A percentile compares a stretch with the other conserved stretches of the same genome.
Conservation (phyloP, 2,113 vertebrate species). For the Dascyllus trimaculatus region DNA sequence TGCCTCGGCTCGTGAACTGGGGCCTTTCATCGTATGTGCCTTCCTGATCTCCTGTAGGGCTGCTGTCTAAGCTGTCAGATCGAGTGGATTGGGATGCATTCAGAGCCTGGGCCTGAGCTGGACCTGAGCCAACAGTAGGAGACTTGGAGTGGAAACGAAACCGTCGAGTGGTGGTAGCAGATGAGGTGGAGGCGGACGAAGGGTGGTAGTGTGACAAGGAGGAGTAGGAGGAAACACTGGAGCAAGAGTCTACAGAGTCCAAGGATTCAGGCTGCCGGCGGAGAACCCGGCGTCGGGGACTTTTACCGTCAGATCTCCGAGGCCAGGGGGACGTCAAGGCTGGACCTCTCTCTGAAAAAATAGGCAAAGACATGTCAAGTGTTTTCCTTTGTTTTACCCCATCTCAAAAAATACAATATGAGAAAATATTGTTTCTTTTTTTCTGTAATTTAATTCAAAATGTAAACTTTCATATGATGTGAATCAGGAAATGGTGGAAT, state of each 20-base stretch:
- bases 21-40: slow-evolving; percentile 83
- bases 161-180: slow-evolving; percentile 82
- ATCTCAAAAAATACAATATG: too few species aligned
- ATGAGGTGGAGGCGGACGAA: slow-evolving; percentile 80
- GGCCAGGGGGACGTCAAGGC: slow-evolving; percentile 81
- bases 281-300: slow-evolving; percentile 82
- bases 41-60: slow-evolving; percentile 79
- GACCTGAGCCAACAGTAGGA: slow-evolving; percentile 61
- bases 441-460: too few species aligned
- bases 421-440: too few species aligned
- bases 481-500: too few species aligned
- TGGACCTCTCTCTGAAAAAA: slow-evolving; percentile 86
- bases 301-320: slow-evolving; percentile 81
- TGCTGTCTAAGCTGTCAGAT: slow-evolving; percentile 41
- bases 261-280: slow-evolving; percentile 85
- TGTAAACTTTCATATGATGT: too few species aligned
- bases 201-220: slow-evolving; percentile 84
- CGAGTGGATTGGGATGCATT: slow-evolving; percentile 57
- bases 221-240: slow-evolving; percentile 82
- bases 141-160: slow-evolving; percentile 93
- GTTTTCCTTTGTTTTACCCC: too few species aligned
- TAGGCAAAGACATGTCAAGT: background rate
- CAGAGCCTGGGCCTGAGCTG: slow-evolving; percentile 45
- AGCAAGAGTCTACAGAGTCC: slow-evolving; percentile 83
- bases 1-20: slow-evolving; percentile 93